Percentiles rank a stretch among this genome's conserved stretches.
Evolutionary conservation across 2,113 vertebrate genomes (phyloP).

Genomic region (Tretioscincus oriximinensis): DNA sequence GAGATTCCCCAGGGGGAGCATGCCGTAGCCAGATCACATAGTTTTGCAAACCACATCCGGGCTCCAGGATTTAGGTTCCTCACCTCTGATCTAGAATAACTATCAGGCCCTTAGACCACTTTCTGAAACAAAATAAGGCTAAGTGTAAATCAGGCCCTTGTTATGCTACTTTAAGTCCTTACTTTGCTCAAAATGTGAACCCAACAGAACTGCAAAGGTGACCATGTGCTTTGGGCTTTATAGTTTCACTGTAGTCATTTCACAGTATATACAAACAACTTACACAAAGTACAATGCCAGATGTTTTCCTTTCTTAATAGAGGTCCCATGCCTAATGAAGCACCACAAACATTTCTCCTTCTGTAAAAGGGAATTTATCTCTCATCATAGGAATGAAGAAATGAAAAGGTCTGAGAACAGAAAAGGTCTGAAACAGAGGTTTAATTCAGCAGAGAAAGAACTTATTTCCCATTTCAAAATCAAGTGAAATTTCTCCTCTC

Average conservation of each 20-base stretch:
- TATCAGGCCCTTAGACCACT: too few species aligned
- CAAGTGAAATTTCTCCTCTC: neutral
- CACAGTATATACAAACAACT: neutral
- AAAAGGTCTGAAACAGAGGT: neutral
- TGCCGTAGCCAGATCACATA: too few species aligned
- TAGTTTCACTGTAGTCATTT: neutral
- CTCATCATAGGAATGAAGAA: neutral
- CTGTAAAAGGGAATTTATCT: neutral
- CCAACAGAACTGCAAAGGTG: neutral
- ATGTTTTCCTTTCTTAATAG: neutral
- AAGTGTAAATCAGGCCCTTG: neutral
- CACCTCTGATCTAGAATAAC: too few species aligned
- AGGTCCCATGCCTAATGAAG: slow-evolving; percentile 65
- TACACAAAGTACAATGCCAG: slow-evolving; percentile 46
- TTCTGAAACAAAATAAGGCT: neutral
- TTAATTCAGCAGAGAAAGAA: slow-evolving; percentile 19
- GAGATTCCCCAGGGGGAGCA: too few species aligned
- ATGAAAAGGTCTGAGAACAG: neutral
- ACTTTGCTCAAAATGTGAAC: neutral
- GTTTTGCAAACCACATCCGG: too few species aligned
- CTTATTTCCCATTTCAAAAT: neutral
- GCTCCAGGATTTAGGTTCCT: too few species aligned
- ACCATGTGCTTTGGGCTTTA: too few species aligned
- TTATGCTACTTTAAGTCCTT: neutral
- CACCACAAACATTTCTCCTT: slow-evolving; percentile 60